Percentiles rank a stretch among this genome's conserved stretches.
These are phyloP conservation scores for Hassar affinis DNA, from an alignment of 2,113 vertebrate species.

Conservation along the genomic window DNA sequence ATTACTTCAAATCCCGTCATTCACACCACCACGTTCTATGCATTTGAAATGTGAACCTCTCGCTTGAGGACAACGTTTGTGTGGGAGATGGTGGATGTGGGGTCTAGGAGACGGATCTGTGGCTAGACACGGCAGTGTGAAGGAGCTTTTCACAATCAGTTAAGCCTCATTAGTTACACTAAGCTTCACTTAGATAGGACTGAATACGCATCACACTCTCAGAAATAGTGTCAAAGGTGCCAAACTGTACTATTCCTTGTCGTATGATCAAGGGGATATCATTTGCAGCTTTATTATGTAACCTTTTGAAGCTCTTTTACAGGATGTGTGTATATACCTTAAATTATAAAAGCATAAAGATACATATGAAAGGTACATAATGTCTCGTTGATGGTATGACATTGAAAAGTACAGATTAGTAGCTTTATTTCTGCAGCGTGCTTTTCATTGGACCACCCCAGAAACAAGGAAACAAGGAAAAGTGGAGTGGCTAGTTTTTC, in stretches of 20 bases:
- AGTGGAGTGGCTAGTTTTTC: not conserved
- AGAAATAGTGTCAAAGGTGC: not conserved
- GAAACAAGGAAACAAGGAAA: not conserved
- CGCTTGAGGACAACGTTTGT: conserved; percentile 56
- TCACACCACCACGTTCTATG: conserved; percentile 59
- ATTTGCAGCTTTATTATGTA: not conserved
- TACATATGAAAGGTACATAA: not conserved
- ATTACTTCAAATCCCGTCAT: conserved; percentile 60
- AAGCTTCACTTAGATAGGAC: conserved; percentile 34
- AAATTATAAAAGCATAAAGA: not conserved
- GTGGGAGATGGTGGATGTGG: conserved; percentile 49
- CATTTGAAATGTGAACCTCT: conserved; percentile 64
- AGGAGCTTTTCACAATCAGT: conserved; percentile 39
- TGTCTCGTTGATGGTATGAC: not conserved
- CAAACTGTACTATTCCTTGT: not conserved
- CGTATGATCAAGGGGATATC: not conserved
- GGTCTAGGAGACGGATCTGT: conserved; percentile 48
- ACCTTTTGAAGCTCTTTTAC: not conserved
- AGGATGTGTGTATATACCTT: not conserved
- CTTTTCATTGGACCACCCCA: not conserved
- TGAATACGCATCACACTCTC: conserved; percentile 35
- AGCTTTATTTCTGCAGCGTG: not conserved
- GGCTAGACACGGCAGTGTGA: conserved; percentile 71
- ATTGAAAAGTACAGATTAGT: not conserved
- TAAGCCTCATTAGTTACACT: conserved; percentile 52